Base-by-base conservation (phyloP, 2,888 invertebrate species). In the Dicyrtoma fusca region DNA sequence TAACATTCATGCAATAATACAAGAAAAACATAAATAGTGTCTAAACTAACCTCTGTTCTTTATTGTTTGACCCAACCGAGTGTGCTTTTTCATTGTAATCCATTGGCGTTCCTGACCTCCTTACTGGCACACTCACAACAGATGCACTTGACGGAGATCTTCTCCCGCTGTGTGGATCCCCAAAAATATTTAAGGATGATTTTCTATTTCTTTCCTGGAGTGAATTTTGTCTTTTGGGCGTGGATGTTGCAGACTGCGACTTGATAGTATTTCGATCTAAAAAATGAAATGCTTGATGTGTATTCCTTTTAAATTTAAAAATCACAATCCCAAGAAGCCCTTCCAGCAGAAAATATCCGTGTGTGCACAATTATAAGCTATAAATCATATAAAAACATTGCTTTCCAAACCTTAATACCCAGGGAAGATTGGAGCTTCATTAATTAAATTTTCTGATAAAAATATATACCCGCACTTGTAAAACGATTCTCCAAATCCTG, bases 31-130 rank as follows among this genome's bases (percentile, higher is more conserved):
- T n/a, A n/a, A n/a, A n/a, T n/a, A n/a, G n/a, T n/a, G n/a, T n/a
- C n/a, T n/a, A n/a, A n/a, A n/a, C n/a, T n/a, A n/a, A 76, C 79
- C 77, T 78, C 72, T 80, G 80, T 68, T 80, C 79, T 76, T 76
- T 78, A 51, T 76, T 75, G 69, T 77, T 74, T 44, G 75, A 77
- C 71, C 77, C 65, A 69, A 77, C 80, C 21, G 79, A 79, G 61
- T 77, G 77, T 47, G 78, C 76, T 57, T 74, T 79, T 42, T 78
- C 78, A 70, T 77, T 74, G 55, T 76, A 79, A 61, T 79, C 79
- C 45, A 78, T 74, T n/a, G 80, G 78, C 51, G 77, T 78, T 47
- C 76, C 76, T 25, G 78, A 76, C 73, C 80, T 76, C 69, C 79
- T 73, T 19, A 80, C 69, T 59, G 80, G 80, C 53, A 79, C 77